These are phyloP conservation scores for Spialia ferax DNA, from an alignment of 2,888 invertebrate species.

Conservation along the genomic window DNA sequence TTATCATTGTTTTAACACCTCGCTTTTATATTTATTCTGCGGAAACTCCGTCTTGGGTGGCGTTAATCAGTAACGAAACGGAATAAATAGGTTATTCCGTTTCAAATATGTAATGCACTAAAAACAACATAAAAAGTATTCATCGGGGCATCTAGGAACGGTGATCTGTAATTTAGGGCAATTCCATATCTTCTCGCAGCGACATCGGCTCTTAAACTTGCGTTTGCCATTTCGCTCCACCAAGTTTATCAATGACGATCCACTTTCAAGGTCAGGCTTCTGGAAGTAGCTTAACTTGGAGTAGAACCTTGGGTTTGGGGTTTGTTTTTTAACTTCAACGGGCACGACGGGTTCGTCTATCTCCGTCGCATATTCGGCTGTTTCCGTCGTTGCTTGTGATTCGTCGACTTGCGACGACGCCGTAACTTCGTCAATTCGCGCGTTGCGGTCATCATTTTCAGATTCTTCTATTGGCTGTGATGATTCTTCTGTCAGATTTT, in stretches of 20 bases:
- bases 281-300: slow-evolving; percentile 71
- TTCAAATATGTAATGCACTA: too few relatives aligned
- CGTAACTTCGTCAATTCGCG: slow-evolving; percentile 39
- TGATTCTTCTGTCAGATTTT: slow-evolving; percentile 17
- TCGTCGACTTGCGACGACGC: slow-evolving; percentile 42
- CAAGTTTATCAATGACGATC: slow-evolving; percentile 57
- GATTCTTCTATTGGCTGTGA: background rate
- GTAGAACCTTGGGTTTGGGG: slow-evolving; percentile 54
- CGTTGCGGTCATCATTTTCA: background rate
- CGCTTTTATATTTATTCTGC: too few relatives aligned
- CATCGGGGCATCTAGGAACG: slow-evolving; percentile 78
- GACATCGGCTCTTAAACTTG: slow-evolving; percentile 70
- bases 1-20: too few relatives aligned
- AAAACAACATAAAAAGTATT: slow-evolving; percentile 81
- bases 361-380: slow-evolving; percentile 44
- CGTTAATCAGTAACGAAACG: too few relatives aligned
- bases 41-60: background rate
- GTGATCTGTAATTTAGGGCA: slow-evolving; percentile 80
- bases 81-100: too few relatives aligned
- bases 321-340: slow-evolving; percentile 48
- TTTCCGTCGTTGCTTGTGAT: slow-evolving; percentile 50
- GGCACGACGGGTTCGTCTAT: slow-evolving; percentile 39
- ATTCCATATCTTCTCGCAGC: slow-evolving; percentile 81
- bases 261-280: slow-evolving; percentile 53
- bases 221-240: slow-evolving; percentile 61